Evolutionary conservation across 2,113 vertebrate genomes (phyloP), one percentile per base, ranked within the genome.

Genomic region (Thalassarche chlororhynchos): DNA sequence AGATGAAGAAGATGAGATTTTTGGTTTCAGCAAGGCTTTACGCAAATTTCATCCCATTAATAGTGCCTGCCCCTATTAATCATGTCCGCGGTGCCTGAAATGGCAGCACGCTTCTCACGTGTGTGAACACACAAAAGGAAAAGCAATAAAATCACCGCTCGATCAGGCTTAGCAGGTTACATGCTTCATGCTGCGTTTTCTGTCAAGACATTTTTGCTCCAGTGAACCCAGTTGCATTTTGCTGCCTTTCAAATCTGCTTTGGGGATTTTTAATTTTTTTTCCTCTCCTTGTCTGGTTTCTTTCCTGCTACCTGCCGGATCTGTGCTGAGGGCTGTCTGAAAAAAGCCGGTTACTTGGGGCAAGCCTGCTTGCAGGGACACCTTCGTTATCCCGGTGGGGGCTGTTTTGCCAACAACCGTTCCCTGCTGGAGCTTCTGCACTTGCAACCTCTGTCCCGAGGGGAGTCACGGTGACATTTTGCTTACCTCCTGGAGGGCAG

Each of bases 281-380:
- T 6, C 12, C 17, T 42, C 12, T n/a, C 19, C 3, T 17, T 32
- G 17, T 18, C 62, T 58, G 34, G 8, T 36, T 49, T 60, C 24
- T 42, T 34, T 44, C 58, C 40, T 55, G 17, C 14, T 76, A 8
- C 38, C 17, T 54, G 55, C 29, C 3, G 4, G 32, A 46, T 36
- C 44, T 44, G 19, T 9, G 2, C n/a, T 47, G 55, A 51, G 23
- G 46, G 12, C 19, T 40, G 31, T 49, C 36, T 55, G 36, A 42
- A 49, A 40, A 25, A 15, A 66, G 13, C 20, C 0, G 0, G n/a
- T 51, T n/a, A 14, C 40, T 31, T 31, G 1, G 3, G 72, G 52
- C 46, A 61, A 42, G 14, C 17, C 65, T 49, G 23, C 38, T 83
- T 36, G 21, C 24, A 38, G 34, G 38, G 28, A 54, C 16, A 36